Evolutionary conservation across 1,140 invertebrate species (phyloP).

Genomic region (Gryon sp.): DNA sequence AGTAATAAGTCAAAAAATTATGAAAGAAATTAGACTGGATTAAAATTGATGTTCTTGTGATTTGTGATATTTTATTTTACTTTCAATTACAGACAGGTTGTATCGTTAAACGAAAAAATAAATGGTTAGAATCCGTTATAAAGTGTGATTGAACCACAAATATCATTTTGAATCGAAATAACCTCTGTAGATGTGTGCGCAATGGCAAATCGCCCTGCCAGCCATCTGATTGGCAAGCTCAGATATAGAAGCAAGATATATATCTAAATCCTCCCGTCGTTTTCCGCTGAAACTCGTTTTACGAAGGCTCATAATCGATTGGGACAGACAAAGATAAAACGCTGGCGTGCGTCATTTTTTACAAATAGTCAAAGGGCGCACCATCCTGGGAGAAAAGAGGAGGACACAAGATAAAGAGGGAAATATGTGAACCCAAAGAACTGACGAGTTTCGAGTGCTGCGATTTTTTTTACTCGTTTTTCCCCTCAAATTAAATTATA

Average conservation of each 20-base stretch:
- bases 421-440: too few species aligned
- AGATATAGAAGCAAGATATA: conserved; percentile 58
- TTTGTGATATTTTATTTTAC: background rate
- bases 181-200: conserved; percentile 47
- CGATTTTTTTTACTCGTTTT: conserved; percentile 27
- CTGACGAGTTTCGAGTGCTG: conserved; percentile 41
- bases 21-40: too few species aligned
- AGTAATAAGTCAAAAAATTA: too few species aligned
- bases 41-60: background rate
- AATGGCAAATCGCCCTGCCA: conserved; percentile 46
- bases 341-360: conserved; percentile 59
- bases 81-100: background rate
- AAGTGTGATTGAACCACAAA: conserved; percentile 52
- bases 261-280: conserved; percentile 59
- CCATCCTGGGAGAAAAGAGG: background rate
- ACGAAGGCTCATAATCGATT: conserved; percentile 62
- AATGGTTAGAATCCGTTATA: conserved; percentile 32
- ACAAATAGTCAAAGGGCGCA: conserved; percentile 25
- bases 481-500: conserved; percentile 56
- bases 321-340: conserved; percentile 56
- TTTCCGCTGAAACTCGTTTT: conserved; percentile 60
- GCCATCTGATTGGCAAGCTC: conserved; percentile 57
- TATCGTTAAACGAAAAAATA: conserved; percentile 20
- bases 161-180: conserved; percentile 51
- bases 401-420: too few species aligned